phyloP scores from a whole-genome alignment of 2,113 vertebrate genomes.

The Chiloscyllium plagiosum region DNA sequence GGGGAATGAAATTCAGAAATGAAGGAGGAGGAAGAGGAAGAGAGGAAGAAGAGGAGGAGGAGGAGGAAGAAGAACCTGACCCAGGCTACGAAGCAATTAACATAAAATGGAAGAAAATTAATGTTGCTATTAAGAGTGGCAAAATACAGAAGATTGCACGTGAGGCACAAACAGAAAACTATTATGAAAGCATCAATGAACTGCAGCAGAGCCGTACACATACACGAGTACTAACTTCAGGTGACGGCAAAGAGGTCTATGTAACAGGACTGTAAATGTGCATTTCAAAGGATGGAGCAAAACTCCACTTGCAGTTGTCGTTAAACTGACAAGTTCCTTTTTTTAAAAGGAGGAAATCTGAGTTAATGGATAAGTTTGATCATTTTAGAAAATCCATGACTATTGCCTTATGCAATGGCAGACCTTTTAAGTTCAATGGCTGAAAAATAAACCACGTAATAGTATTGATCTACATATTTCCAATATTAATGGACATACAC shows the following conservation, averaged over 20 bases:
- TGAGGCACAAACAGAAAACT: conserved; percentile 1
- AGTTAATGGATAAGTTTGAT: background rate
- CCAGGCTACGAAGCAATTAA: conserved; percentile 29
- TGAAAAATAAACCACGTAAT: background rate
- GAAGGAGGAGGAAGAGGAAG: too few relatives aligned
- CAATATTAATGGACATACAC: background rate
- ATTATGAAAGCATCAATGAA: conserved; percentile 35
- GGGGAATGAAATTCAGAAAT: background rate
- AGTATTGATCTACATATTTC: background rate
- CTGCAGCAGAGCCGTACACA: conserved; percentile 7
- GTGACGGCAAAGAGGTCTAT: background rate
- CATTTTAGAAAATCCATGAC: background rate
- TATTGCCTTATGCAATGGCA: background rate
- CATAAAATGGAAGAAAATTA: background rate
- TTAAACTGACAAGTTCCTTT: background rate
- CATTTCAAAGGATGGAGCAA: background rate
- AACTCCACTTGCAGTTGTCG: background rate
- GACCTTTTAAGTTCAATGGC: background rate
- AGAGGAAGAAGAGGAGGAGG: background rate
- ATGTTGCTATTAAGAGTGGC: background rate
- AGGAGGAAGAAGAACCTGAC: background rate
- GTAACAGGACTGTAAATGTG: conserved; percentile 6
- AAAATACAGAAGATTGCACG: background rate
- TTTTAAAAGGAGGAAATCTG: background rate
- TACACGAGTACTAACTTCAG: background rate